Base-by-base conservation (phyloP, 2,113 vertebrate species). In the Syngnathus typhle region DNA sequence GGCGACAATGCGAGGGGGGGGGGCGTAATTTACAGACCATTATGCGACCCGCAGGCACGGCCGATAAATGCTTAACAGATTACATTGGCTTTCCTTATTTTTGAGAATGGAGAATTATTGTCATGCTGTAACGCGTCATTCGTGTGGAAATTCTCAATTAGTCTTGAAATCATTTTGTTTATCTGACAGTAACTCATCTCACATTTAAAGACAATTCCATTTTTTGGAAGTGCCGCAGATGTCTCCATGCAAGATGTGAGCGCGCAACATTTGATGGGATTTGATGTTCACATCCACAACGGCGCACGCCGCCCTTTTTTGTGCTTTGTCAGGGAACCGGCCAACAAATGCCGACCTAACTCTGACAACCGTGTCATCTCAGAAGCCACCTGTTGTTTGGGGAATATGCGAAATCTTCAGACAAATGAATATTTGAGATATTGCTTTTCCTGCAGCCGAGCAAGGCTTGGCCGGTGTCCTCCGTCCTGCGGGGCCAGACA, bases 401-500 rank as follows among this genome's bases (percentile, higher is more conserved):
- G 59, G 9, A 73, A 54, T 68, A 3, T 19, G 36, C 68, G 47
- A 65, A 36, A 51, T 46, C 21, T 67, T 49, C 46, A 49, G 27
- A 39, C 43, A 79, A 81, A 75, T 71, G 7, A 71, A 74, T 71
- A 62, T 65, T 69, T 64, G 61, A 72, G 61, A 69, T 12, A 7
- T 63, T 74, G 73, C 70, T 49, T 52, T 36, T 58, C 69, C 74
- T 66, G 27, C 2, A 32, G 27, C 71, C 55, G 37, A 47, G 38
- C 70, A 64, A 15, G 75, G 69, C 69, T 79, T 70, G 39, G 18
- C 71, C 67, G 6, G 64, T 51, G 58, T 67, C 73, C 72, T 79
- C 75, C 67, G 65, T 65, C 71, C 74, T 78, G 67, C 69, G 58
- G 72, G 73, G 68, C 69, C 78, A 62, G 82, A 85, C 82, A 87